Evolutionary conservation across 2,888 invertebrate genomes (phyloP).

Genomic region (Trissonchulus latispiculum): DNA sequence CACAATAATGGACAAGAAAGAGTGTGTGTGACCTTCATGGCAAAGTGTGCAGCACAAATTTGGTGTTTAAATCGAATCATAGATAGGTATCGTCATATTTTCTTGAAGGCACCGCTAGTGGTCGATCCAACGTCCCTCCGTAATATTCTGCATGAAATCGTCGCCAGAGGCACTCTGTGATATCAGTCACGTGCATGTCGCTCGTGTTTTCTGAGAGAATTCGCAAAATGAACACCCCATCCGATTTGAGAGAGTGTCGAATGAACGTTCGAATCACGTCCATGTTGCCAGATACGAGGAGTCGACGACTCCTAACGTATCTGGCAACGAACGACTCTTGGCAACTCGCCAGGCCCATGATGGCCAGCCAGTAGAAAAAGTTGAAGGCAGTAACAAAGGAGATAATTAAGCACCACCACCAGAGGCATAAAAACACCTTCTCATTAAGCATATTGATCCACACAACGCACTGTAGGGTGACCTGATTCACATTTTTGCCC

Average conservation of each 20-base stretch:
- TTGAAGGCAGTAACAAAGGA: slow-evolving; percentile 22
- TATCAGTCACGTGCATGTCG: slow-evolving; percentile 14
- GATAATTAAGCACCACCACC: slow-evolving; percentile 29
- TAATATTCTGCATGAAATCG: slow-evolving; percentile 14
- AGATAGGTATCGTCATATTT: background rate
- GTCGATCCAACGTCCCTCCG: background rate
- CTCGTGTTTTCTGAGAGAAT: slow-evolving; percentile 14
- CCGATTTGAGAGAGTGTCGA: slow-evolving; percentile 8
- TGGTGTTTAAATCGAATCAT: too few relatives aligned
- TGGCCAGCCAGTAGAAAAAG: slow-evolving; percentile 29
- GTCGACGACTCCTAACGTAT: slow-evolving; percentile 3
- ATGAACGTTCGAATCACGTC: slow-evolving; percentile 2
- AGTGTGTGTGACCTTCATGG: too few relatives aligned
- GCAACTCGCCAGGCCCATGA: slow-evolving; percentile 6
- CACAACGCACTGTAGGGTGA: slow-evolving; percentile 31
- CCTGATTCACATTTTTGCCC: background rate
- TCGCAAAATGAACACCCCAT: slow-evolving; percentile 8
- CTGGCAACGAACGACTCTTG: slow-evolving; percentile 19
- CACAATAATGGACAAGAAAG: too few relatives aligned
- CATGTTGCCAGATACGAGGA: background rate
- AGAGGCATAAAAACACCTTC: slow-evolving; percentile 30
- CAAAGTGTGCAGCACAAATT: too few relatives aligned
- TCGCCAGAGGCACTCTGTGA: slow-evolving; percentile 2
- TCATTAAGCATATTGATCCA: slow-evolving; percentile 34
- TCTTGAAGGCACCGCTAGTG: background rate